Conservation (phyloP, 2,113 vertebrate species). For the Cinclus cinclus region DNA sequence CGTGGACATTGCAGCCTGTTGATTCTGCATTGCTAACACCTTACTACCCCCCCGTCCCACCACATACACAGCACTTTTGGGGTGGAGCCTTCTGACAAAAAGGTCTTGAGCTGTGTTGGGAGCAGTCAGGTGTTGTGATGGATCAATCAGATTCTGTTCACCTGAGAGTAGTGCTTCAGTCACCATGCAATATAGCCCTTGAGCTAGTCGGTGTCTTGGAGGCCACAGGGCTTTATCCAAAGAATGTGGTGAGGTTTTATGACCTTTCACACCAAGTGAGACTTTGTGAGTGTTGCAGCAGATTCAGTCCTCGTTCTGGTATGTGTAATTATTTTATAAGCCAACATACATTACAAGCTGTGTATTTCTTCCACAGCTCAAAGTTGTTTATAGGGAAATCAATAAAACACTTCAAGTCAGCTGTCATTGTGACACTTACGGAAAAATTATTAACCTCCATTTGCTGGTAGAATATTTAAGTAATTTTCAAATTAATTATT, state of each 20-base stretch:
- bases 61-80: not conserved
- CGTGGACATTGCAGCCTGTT: rapidly evolving
- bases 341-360: not conserved
- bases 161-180: not conserved
- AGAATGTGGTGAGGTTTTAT: not conserved
- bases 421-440: not conserved
- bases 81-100: not conserved
- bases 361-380: not conserved
- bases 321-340: not conserved
- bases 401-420: not conserved
- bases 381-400: not conserved
- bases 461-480: not conserved
- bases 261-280: not conserved
- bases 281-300: not conserved
- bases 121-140: not conserved
- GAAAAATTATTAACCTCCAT: not conserved
- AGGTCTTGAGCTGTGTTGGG: not conserved
- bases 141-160: not conserved
- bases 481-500: not conserved
- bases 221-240: not conserved
- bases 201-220: not conserved
- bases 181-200: not conserved
- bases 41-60: not conserved
- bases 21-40: not conserved
- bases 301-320: not conserved